A percentile compares a stretch with the other conserved stretches of the same genome.
These are phyloP conservation scores for Nezara viridula DNA, from an alignment of 2,888 invertebrate genomes.

Conservation along the genomic window DNA sequence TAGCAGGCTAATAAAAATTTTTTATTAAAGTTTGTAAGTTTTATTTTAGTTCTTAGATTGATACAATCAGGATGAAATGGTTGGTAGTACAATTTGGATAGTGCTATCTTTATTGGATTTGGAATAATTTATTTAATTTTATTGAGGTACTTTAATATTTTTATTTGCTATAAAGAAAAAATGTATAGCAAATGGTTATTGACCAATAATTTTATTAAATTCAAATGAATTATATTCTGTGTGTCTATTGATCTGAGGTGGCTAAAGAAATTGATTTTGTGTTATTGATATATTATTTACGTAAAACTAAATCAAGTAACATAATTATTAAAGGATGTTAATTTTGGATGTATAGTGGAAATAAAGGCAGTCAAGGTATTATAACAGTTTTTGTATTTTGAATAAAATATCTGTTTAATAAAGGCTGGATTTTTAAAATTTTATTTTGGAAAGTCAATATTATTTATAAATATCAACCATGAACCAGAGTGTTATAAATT, in stretches of 20 bases:
- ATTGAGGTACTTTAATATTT: not conserved
- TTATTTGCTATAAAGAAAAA: not conserved
- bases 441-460: no score
- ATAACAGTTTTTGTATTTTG: not conserved
- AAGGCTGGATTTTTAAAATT: not conserved
- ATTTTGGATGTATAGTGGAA: not conserved
- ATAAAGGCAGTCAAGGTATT: not conserved
- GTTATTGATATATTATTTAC: not conserved
- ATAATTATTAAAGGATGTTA: not conserved
- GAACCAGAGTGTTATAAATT: no score
- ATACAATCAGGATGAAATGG: not conserved
- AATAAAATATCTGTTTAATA: not conserved
- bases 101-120: not conserved
- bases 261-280: not conserved
- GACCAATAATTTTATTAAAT: not conserved
- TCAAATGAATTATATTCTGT: not conserved
- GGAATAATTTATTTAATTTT: not conserved
- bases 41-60: no score
- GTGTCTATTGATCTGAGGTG: not conserved
- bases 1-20: not conserved
- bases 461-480: no score
- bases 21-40: no score
- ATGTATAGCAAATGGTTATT: not conserved
- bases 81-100: no score
- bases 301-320: not conserved